A percentile compares a stretch with the other conserved stretches of the same genome.
phyloP scores from a whole-genome alignment of 2,113 vertebrate genomes.

The Hypomesus transpacificus region DNA sequence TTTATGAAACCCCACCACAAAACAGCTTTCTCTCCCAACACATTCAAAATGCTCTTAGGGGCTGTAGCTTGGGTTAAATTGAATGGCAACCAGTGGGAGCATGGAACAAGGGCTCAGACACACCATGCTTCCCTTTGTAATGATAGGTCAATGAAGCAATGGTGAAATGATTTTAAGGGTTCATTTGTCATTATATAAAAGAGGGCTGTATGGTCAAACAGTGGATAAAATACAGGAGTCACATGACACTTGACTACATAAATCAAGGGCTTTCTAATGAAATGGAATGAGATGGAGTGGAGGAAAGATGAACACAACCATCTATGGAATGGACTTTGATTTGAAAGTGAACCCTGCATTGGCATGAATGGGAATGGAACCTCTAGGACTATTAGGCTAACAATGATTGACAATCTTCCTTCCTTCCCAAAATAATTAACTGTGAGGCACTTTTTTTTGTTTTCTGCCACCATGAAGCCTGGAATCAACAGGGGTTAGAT shows the following conservation, averaged over 20 bases:
- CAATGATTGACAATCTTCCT: no score
- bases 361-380: neutral
- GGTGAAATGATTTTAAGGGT: no score
- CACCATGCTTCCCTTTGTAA: slow-evolving; percentile 1
- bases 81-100: no score
- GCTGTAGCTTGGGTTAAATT: no score
- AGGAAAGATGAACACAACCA: slow-evolving; percentile 3
- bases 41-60: no score
- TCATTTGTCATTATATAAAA: no score
- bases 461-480: slow-evolving; percentile 9
- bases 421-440: slow-evolving; percentile 16
- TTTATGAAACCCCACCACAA: no score
- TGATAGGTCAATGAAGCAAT: neutral
- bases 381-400: no score
- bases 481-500: slow-evolving; percentile 21
- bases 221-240: slow-evolving; percentile 44
- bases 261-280: slow-evolving; percentile 34
- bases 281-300: slow-evolving; percentile 34
- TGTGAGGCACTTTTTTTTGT: slow-evolving; percentile 56
- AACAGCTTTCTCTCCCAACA: no score
- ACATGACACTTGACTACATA: neutral
- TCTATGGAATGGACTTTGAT: slow-evolving; percentile 16
- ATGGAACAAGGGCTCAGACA: neutral
- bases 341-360: slow-evolving; percentile 14
- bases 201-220: slow-evolving; percentile 17